These are phyloP conservation scores for Nothura maculosa DNA, from an alignment of 2,797 vertebrate species.

Conservation along the genomic window DNA sequence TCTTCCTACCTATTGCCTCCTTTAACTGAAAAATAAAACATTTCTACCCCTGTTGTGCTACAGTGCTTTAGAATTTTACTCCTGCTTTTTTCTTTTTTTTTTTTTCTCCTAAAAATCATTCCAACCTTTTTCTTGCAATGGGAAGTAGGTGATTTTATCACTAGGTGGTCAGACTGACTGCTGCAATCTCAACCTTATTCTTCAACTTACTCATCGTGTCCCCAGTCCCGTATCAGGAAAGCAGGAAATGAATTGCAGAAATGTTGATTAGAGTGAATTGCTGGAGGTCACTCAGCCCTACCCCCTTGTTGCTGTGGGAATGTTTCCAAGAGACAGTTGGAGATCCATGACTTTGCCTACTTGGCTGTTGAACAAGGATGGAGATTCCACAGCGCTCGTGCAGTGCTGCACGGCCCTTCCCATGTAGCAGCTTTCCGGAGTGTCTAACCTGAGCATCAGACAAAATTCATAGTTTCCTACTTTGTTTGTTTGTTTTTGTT, in stretches of 20 bases:
- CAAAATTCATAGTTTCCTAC: background rate
- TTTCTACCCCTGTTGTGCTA: background rate
- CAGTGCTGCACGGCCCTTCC: background rate
- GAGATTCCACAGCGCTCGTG: accelerated
- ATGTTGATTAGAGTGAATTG: background rate
- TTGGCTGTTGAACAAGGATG: background rate
- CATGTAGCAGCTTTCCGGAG: background rate
- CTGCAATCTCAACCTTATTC: background rate
- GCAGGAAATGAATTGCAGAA: background rate
- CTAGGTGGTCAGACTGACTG: background rate
- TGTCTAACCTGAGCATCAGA: background rate
- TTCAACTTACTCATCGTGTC: background rate
- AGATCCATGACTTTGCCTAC: background rate
- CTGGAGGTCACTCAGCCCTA: background rate
- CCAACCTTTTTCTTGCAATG: background rate
- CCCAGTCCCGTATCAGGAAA: background rate
- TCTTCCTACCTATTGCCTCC: background rate
- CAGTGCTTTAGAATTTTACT: background rate
- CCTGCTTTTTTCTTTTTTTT: background rate
- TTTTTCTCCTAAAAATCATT: background rate
- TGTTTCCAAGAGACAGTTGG: background rate
- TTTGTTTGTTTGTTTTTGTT: background rate
- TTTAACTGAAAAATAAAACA: background rate
- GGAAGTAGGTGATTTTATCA: background rate
- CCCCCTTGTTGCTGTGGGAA: too few species aligned